A percentile compares a stretch with the other conserved stretches of the same genome.
phyloP scores from a whole-genome alignment of 2,888 invertebrate genomes.

The Drosophila longiperda region DNA sequence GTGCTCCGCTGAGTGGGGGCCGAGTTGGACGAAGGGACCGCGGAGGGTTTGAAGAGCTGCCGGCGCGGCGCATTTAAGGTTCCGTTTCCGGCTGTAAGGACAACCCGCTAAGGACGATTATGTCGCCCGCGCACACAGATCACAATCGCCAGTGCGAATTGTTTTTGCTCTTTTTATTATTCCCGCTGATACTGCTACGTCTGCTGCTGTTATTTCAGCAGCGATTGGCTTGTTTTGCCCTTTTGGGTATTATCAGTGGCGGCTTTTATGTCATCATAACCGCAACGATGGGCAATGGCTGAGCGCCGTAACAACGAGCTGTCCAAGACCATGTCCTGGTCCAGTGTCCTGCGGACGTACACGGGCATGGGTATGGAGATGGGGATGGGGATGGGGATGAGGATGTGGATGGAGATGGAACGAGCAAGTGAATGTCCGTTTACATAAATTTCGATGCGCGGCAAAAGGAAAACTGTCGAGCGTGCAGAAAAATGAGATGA shows the following conservation, averaged over 20 bases:
- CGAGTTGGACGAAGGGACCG: no score
- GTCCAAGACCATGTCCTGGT: conserved; percentile 19
- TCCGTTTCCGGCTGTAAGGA: conserved; percentile 68
- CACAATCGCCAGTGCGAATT: conserved; percentile 67
- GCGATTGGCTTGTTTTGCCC: conserved; percentile 64
- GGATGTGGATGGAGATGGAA: conserved; percentile 32
- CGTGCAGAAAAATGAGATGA: conserved; percentile 79
- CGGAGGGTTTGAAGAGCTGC: conserved; percentile 14
- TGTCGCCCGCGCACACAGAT: conserved; percentile 50
- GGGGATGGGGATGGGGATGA: conserved; percentile 6
- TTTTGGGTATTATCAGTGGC: conserved; percentile 70
- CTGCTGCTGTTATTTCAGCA: conserved; percentile 32
- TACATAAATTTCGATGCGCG: conserved; percentile 74
- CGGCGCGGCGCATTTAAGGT: conserved; percentile 71
- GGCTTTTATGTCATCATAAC: conserved; percentile 78
- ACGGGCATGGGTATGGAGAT: not conserved
- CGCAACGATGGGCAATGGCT: conserved; percentile 51
- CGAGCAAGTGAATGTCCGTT: conserved; percentile 73
- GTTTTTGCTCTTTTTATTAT: conserved; percentile 43
- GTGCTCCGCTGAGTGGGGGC: conserved; percentile 27
- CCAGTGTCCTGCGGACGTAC: conserved; percentile 29
- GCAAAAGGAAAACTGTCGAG: conserved; percentile 75
- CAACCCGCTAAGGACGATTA: conserved; percentile 49
- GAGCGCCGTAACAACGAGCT: conserved; percentile 41
- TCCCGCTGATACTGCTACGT: conserved; percentile 7